These are phyloP conservation scores for Aegithalos caudatus DNA, from an alignment of 2,113 vertebrate genomes.

Conservation along the genomic window DNA sequence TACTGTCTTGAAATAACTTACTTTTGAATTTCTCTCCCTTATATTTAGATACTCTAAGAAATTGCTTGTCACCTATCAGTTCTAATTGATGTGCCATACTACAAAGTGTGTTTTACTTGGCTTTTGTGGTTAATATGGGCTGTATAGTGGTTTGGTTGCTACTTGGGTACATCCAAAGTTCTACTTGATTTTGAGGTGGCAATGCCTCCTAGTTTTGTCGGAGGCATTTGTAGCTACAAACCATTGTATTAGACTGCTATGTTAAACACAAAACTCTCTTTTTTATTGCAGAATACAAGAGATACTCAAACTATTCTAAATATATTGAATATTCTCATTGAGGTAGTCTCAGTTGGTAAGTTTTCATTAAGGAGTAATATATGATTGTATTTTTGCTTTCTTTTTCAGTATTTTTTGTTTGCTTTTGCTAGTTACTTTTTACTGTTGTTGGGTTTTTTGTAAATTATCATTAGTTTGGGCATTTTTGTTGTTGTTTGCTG, in stretches of 20 bases:
- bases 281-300: conserved; percentile 83
- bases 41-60: background rate
- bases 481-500: background rate
- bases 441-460: background rate
- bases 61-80: background rate
- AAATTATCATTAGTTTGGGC: background rate
- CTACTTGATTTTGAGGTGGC: background rate
- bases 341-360: conserved; percentile 90
- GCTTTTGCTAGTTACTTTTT: background rate
- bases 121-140: background rate
- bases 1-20: background rate
- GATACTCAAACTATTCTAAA: conserved; percentile 90
- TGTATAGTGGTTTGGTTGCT: background rate
- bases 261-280: background rate
- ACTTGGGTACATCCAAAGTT: background rate
- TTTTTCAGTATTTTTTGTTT: background rate
- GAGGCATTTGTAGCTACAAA: too few relatives aligned
- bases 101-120: background rate
- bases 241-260: background rate
- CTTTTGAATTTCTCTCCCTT: background rate
- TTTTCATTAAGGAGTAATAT: background rate
- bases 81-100: background rate
- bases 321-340: conserved; percentile 89
- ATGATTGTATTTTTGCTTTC: background rate
- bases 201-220: background rate